phyloP scores from a whole-genome alignment of 2,888 invertebrate genomes.

The Polyommatus icarus region DNA sequence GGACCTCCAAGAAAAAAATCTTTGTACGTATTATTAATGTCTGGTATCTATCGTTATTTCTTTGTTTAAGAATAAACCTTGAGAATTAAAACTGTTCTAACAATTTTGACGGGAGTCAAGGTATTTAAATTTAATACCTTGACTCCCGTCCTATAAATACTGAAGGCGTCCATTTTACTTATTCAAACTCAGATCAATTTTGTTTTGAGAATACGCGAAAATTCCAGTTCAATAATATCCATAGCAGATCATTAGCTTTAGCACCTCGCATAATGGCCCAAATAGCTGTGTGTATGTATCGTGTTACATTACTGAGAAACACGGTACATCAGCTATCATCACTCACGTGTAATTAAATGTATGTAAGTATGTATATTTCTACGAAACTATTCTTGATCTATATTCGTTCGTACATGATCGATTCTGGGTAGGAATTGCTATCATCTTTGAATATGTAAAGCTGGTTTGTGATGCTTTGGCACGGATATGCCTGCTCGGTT shows the following conservation, averaged over 20 bases:
- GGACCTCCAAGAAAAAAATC: no score
- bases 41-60: no score
- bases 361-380: not conserved
- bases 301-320: constrained; percentile 21
- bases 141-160: no score
- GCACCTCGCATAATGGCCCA: not conserved
- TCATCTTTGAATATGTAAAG: not conserved
- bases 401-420: not conserved
- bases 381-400: not conserved
- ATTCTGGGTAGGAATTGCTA: not conserved
- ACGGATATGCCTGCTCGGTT: not conserved
- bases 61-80: no score
- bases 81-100: no score
- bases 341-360: not conserved
- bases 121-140: no score
- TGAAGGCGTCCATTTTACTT: no score
- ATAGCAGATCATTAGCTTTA: constrained; percentile 2
- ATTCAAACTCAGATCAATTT: no score
- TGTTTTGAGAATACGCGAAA: not conserved
- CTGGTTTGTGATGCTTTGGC: not conserved
- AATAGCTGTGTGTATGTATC: constrained; percentile 23
- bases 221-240: not conserved
- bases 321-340: constrained; percentile 4
- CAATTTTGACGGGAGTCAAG: no score
- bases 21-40: no score